Evolutionary conservation across 2,113 vertebrate species (phyloP).

Genomic region (Saguinus imperator): DNA sequence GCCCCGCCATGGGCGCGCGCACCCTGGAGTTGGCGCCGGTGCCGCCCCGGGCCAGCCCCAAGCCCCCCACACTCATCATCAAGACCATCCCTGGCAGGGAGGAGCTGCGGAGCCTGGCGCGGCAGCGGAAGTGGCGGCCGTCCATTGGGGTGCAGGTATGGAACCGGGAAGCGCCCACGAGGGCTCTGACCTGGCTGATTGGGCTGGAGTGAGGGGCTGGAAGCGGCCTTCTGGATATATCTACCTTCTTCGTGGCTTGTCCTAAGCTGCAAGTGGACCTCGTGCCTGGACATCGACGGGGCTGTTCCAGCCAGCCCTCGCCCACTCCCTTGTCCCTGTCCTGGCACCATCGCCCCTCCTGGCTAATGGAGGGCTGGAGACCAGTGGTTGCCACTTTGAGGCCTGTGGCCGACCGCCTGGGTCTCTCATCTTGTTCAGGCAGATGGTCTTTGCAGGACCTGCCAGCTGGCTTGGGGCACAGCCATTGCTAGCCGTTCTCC

Average conservation of each 20-base stretch:
- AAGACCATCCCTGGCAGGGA: constrained; percentile 87
- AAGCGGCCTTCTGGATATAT: not conserved
- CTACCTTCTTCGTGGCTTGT: not conserved
- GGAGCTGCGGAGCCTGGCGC: constrained; percentile 90
- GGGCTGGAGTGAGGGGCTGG: not conserved
- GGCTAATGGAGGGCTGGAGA: not conserved
- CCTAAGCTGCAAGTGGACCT: not conserved
- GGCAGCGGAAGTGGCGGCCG: constrained; percentile 94
- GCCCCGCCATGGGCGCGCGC: constrained; percentile 84
- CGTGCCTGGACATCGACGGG: not conserved
- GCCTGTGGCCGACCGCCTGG: not conserved
- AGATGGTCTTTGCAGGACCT: not conserved
- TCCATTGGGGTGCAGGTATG: constrained; percentile 97
- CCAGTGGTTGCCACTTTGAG: not conserved
- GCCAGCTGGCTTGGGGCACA: not conserved
- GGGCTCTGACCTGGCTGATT: not conserved
- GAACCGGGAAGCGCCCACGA: not conserved
- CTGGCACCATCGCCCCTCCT: not conserved
- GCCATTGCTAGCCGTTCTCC: not conserved
- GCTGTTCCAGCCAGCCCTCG: not conserved
- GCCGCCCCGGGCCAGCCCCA: constrained; percentile 84
- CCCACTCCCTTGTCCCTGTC: not conserved
- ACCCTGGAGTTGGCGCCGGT: constrained; percentile 86
- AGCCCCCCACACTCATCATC: constrained; percentile 91
- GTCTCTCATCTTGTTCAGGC: not conserved